phyloP scores from a whole-genome alignment of 1,140 invertebrate species.

The Oryzaephilus surinamensis region DNA sequence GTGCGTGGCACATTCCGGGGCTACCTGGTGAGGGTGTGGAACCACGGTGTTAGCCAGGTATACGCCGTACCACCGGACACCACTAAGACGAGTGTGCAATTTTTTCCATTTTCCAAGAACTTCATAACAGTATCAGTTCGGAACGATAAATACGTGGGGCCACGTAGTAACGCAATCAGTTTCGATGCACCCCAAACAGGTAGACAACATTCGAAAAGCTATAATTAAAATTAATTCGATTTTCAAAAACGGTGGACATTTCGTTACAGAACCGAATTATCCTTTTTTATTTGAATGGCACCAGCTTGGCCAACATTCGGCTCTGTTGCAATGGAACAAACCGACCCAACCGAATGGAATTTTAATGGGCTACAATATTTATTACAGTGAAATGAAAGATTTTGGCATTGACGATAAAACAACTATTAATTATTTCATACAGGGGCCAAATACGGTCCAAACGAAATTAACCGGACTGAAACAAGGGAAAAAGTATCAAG shows the following conservation, averaged over 20 bases:
- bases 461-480: conserved; percentile 79
- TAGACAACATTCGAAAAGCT: conserved; percentile 3
- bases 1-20: conserved; percentile 84
- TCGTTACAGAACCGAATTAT: conserved; percentile 62
- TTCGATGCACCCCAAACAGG: conserved; percentile 84
- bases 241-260: conserved; percentile 1
- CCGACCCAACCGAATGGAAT: conserved; percentile 89
- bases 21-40: conserved; percentile 89
- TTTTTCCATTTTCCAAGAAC: conserved; percentile 84
- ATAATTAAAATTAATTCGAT: conserved; percentile 5
- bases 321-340: conserved; percentile 82
- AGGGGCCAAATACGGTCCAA: conserved; percentile 57
- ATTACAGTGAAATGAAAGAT: conserved; percentile 72
- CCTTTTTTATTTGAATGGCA: conserved; percentile 72
- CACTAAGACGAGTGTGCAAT: conserved; percentile 61
- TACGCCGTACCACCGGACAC: conserved; percentile 48
- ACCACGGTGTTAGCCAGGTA: conserved; percentile 53
- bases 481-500: conserved; percentile 77
- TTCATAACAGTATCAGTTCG: conserved; percentile 80
- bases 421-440: too few relatives aligned
- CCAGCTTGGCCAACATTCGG: conserved; percentile 76
- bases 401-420: conserved; percentile 35
- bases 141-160: conserved; percentile 85
- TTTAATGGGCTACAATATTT: conserved; percentile 85
- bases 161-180: conserved; percentile 69